These are phyloP conservation scores for Numenius arquata DNA, from an alignment of 2,113 vertebrate species.

Conservation along the genomic window DNA sequence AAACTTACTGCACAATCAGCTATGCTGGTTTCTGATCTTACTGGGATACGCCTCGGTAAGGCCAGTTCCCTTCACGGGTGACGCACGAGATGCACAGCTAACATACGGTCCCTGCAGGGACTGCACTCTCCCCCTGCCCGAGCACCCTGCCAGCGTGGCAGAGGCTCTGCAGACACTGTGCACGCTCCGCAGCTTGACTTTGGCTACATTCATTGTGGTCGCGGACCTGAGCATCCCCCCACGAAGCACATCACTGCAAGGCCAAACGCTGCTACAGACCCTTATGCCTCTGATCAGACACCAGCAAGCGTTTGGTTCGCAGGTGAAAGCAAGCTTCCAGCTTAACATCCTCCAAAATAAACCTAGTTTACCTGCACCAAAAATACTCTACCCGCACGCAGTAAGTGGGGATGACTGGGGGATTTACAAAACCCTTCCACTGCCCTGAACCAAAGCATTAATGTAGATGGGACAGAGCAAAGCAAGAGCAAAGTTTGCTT, in stretches of 20 bases:
- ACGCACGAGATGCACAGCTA: rapidly evolving
- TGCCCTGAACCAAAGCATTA: not conserved
- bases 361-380: not conserved
- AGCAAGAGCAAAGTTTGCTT: not conserved
- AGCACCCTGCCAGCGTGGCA: not conserved
- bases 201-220: not conserved
- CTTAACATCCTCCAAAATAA: not conserved
- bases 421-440: not conserved
- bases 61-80: not conserved
- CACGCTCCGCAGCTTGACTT: not conserved
- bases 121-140: not conserved
- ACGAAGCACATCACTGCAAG: rapidly evolving
- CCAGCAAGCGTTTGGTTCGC: not conserved
- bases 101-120: not conserved
- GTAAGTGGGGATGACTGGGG: rapidly evolving
- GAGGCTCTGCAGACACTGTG: rapidly evolving
- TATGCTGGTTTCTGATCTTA: not conserved
- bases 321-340: not conserved
- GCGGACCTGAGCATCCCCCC: rapidly evolving
- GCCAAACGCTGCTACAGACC: not conserved
- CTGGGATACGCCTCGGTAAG: rapidly evolving
- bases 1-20: rapidly evolving
- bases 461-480: not conserved
- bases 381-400: not conserved
- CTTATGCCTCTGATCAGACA: not conserved